Evolutionary conservation across 1,140 invertebrate genomes (phyloP).

Genomic region (Saccostrea glomerata): DNA sequence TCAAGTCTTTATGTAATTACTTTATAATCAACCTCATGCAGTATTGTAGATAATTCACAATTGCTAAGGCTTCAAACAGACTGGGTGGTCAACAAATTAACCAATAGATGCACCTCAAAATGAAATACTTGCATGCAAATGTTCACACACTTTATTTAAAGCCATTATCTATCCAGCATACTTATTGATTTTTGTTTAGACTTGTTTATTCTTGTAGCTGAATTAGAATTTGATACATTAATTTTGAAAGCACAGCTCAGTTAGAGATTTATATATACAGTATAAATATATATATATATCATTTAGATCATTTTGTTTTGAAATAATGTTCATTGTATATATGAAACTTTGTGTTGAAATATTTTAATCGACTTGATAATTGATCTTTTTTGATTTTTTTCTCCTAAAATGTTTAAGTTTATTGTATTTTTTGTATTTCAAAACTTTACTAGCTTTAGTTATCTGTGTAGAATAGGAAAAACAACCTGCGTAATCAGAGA

Average conservation of each 20-base stretch:
- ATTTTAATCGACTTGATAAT: too few species aligned
- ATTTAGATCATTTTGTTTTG: neutral
- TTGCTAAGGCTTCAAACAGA: neutral
- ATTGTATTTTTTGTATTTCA: too few species aligned
- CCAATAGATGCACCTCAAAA: neutral
- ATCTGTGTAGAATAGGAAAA: neutral
- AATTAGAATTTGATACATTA: neutral
- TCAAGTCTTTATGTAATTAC: conserved; percentile 2
- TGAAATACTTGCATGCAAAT: neutral
- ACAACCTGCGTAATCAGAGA: neutral
- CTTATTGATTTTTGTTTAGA: neutral
- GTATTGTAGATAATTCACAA: neutral
- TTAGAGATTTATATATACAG: too few species aligned
- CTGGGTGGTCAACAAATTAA: too few species aligned
- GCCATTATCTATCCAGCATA: neutral
- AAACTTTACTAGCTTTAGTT: neutral
- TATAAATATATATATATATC: too few species aligned
- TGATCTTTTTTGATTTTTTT: neutral
- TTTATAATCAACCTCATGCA: neutral
- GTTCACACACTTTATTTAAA: neutral
- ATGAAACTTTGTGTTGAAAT: neutral
- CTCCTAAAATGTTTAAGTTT: too few species aligned
- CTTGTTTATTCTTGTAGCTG: neutral
- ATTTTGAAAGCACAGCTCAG: neutral
- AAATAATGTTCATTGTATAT: conserved; percentile 5